phyloP scores from a whole-genome alignment of 2,888 invertebrate species.

The Spisula subtruncata region DNA sequence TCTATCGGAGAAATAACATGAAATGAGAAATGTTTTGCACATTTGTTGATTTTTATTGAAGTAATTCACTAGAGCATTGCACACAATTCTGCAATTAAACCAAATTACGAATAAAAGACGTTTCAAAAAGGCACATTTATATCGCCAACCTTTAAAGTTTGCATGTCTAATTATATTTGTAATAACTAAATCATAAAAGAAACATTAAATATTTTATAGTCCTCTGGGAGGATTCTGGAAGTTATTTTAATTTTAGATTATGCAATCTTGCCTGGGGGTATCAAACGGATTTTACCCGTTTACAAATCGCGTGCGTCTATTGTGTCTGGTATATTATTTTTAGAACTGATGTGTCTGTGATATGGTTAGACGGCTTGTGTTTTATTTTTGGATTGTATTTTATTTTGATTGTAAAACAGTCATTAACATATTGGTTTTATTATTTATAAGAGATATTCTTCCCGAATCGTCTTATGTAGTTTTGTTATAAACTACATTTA shows the following conservation, averaged over 20 bases:
- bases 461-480: too few species aligned
- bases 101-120: neutral
- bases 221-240: neutral
- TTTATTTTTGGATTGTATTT: too few species aligned
- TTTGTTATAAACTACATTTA: too few species aligned
- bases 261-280: neutral
- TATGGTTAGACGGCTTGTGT: neutral
- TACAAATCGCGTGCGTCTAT: neutral
- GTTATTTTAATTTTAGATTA: neutral
- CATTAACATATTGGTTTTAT: too few species aligned
- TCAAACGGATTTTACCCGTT: neutral
- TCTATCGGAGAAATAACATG: neutral
- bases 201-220: neutral
- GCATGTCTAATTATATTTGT: conserved; percentile 5
- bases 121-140: neutral
- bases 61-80: neutral
- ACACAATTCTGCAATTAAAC: neutral
- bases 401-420: too few species aligned
- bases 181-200: conserved; percentile 8
- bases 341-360: conserved; percentile 8
- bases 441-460: too few species aligned
- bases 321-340: neutral
- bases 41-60: neutral
- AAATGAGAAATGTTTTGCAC: neutral
- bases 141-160: neutral